These are phyloP conservation scores for Geodia barretti DNA, from an alignment of 37 sponge, comb jelly and placozoan species.

Conservation along the genomic window DNA sequence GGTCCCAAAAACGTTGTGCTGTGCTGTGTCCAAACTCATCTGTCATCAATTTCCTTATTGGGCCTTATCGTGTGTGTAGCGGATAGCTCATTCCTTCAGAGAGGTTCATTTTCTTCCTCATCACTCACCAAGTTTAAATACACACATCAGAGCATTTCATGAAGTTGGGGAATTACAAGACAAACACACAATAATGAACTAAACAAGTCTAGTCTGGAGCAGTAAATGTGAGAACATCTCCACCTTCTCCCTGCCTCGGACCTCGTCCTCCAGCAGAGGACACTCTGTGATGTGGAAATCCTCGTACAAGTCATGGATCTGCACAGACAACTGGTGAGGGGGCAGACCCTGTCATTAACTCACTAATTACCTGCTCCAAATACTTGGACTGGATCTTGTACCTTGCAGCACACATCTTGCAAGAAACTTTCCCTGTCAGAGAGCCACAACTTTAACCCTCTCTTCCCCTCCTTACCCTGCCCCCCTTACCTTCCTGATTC, in stretches of 20 bases:
- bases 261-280: slow-evolving; percentile 91
- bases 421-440: slow-evolving; percentile 39
- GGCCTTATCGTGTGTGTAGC: too few species aligned
- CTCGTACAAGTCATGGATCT: slow-evolving; percentile 96
- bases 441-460: not conserved
- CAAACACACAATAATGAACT: not conserved
- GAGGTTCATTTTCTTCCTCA: too few species aligned
- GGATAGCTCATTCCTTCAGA: too few species aligned
- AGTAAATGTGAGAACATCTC: slow-evolving; percentile 71
- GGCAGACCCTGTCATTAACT: not conserved
- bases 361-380: slow-evolving; percentile 81
- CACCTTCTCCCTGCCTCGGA: slow-evolving; percentile 81
- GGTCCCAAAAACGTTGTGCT: too few species aligned
- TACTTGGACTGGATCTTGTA: slow-evolving; percentile 90
- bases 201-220: not conserved
- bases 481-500: slow-evolving; percentile 52
- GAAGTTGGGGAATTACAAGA: too few species aligned
- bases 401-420: slow-evolving; percentile 88
- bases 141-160: too few species aligned
- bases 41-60: too few species aligned
- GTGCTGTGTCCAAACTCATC: too few species aligned
- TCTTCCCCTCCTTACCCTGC: slow-evolving; percentile 33
- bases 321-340: not conserved
- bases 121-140: too few species aligned
- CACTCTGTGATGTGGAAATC: slow-evolving; percentile 96